Percentiles rank a stretch among this genome's conserved stretches.
These are phyloP conservation scores for Maconellicoccus hirsutus DNA, from an alignment of 1,140 invertebrate species.

Conservation along the genomic window DNA sequence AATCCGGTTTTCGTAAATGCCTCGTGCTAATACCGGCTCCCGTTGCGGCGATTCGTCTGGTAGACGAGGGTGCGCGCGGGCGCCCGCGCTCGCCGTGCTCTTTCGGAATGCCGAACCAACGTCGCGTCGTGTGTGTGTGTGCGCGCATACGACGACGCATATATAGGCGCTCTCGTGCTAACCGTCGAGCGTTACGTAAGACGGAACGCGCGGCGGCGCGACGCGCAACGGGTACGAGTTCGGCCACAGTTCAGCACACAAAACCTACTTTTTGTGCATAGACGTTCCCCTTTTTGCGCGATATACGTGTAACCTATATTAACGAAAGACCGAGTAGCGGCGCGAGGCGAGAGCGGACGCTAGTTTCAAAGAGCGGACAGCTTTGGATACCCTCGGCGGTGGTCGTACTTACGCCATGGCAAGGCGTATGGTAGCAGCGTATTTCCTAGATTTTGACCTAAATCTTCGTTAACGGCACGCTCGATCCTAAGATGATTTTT, in stretches of 20 bases:
- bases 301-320: background rate
- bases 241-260: conserved; percentile 1
- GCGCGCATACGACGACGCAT: no score
- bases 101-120: background rate
- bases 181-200: background rate
- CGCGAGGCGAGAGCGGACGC: no score
- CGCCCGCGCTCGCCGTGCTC: background rate
- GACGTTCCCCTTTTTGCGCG: conserved; percentile 1
- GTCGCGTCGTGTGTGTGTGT: no score
- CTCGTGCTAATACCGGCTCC: background rate
- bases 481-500: no score
- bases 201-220: background rate
- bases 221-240: no score
- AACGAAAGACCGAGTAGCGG: background rate
- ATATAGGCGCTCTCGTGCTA: background rate
- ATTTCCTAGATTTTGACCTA: conserved; percentile 4
- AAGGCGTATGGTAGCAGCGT: background rate
- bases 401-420: background rate
- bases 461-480: background rate
- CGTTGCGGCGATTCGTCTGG: background rate
- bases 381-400: background rate
- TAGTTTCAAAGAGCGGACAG: no score
- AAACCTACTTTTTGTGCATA: background rate
- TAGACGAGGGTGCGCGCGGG: no score
- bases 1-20: conserved; percentile 1